Conservation (phyloP, 2,797 vertebrate species). For the Sphaeramia orbicularis region DNA sequence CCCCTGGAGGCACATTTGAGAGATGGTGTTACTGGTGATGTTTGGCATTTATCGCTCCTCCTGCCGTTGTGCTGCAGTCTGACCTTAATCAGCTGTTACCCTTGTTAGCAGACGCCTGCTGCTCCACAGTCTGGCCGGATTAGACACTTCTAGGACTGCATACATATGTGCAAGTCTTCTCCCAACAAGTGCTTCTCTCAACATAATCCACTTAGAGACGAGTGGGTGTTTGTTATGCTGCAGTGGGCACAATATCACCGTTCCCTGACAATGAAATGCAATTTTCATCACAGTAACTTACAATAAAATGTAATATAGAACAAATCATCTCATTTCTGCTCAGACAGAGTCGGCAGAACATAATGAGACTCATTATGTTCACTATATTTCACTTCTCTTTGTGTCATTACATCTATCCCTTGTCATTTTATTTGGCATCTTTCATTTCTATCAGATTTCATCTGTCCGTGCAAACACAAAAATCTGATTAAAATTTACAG, state of each 20-base stretch:
- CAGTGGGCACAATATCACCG: constrained; percentile 9
- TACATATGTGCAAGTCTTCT: constrained; percentile 62
- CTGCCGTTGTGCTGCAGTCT: constrained; percentile 49
- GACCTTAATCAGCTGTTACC: constrained; percentile 84
- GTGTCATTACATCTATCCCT: too few species aligned
- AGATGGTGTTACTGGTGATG: constrained; percentile 36
- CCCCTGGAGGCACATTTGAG: constrained; percentile 24
- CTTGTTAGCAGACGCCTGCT: constrained; percentile 74
- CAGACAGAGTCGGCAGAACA: not conserved
- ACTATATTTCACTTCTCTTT: too few species aligned
- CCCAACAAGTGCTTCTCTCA: constrained; percentile 60
- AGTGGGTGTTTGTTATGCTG: constrained; percentile 34
- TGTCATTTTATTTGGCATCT: too few species aligned
- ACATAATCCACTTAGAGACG: constrained; percentile 73
- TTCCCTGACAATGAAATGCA: constrained; percentile 3
- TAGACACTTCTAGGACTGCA: constrained; percentile 65
- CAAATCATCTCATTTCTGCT: not conserved
- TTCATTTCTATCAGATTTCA: too few species aligned
- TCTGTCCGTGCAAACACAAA: too few species aligned
- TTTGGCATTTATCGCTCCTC: constrained; percentile 60
- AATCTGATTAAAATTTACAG: too few species aligned
- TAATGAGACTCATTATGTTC: not conserved
- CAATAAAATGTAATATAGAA: not conserved
- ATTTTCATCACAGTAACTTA: not conserved
- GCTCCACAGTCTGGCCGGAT: constrained; percentile 77